Evolutionary conservation across 2,113 vertebrate genomes (phyloP), one percentile per base, ranked within the genome.

Genomic region (Tragelaphus imberbis): DNA sequence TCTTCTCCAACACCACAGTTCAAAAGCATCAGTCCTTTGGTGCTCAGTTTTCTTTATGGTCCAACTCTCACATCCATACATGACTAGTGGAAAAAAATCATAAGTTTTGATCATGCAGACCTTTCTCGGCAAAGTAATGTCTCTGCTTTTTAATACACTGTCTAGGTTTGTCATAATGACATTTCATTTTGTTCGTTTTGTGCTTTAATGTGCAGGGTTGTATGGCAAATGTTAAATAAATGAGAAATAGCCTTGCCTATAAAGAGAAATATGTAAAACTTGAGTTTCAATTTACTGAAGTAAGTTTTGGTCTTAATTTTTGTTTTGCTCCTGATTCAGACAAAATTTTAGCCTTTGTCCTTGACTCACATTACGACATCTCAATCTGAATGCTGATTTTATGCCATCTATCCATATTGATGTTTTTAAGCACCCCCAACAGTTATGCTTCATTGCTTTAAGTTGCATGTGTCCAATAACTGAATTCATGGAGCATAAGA

Each of bases 401-500:
- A 33, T 85, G 65, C 25, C 47, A 1, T 88, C 40, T 84, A 61
- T 65, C 23, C 15, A 9, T n/a, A 49, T 7, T n/a, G 30, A 58
- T 63, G 17, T 53, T 91, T 90, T 86, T 81, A 81, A 51, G 7
- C 27, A 90, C 44, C 19, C 56, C 30, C 3, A 17, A 65, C 7
- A 59, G 36, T 61, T 65, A 44, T 25, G 84, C 63, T 65, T 96
- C 85, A 75, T 84, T 94, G 77, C 65, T 93, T 81, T 94, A 51
- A 96, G 58, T 75, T 75, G 13, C 33, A 65, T 92, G 25, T 93
- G 77, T 47, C 27, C 86, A 68, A 36, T 56, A 16, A 92, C 89
- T 96, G 84, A 93, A 94, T 88, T 96, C 85, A 97, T 12, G 77
- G 75, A 95, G 27, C 30, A 33, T 40, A 47, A 95, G 89, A 90